Base-by-base conservation (phyloP, 2,888 invertebrate genomes). In the Brachyptera putata region DNA sequence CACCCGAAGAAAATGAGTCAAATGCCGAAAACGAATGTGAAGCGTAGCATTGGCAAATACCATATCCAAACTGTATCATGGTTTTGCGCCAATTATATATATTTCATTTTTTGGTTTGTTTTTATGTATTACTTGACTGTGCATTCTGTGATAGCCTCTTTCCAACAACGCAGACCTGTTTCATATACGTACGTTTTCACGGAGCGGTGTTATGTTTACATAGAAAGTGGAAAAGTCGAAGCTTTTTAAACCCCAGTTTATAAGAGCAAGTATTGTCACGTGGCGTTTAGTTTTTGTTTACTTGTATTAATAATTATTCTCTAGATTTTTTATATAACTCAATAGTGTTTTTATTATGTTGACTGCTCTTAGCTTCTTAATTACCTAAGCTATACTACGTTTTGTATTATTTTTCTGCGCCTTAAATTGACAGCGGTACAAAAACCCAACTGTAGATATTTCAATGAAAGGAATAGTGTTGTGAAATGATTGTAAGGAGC, bases 81-180 rank as follows among this genome's bases (percentile, higher is more conserved):
- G 46, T 60, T 50, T 56, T 48, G 26, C 55, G 34, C 58, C 57
- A 22, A 43, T 58, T 62, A 53, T 57, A 37, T 60, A 56, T 56
- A 46, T 48, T 56, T 59, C 55, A 36, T 61, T 22, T 43, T 61
- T 60, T 62, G 36, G 56, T 62, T 61, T 61, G 41, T 60, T 60
- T 57, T 62, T 60, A 34, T 36, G 58, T 61, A 62, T 64, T 63
- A 61, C 58, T 66, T 64, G 63, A 64, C 63, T 66, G 65, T 65
- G 63, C 63, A 64, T 65, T 66, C 66, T 66, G 66, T 66, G 66
- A 66, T 66, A 66, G 66, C 66, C 60, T 64, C 53, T 65, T 64
- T 62, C 61, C 59, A 64, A 58, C 61, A 55, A 55, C 57, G 39
- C 60, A 62, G 56, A n/a, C n/a, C n/a, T n/a, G 55, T 65, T 56